Evolutionary conservation across 2,113 vertebrate species (phyloP).

Genomic region (Lagopus muta): DNA sequence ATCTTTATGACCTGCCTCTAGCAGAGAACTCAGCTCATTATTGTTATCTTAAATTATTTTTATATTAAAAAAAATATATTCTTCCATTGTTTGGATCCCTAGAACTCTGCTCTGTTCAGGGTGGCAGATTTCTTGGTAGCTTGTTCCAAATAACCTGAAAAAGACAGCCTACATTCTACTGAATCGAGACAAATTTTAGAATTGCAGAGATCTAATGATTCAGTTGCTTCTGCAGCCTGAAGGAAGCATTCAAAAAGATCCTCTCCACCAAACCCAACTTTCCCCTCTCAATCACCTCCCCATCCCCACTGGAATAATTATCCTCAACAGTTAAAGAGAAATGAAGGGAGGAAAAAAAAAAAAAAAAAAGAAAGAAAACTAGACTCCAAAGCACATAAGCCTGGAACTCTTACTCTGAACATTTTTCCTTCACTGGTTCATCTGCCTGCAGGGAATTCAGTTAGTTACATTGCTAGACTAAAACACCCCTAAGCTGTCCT

Average conservation of each 20-base stretch:
- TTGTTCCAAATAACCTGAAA: not conserved
- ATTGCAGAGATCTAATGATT: not conserved
- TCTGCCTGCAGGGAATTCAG: conserved; percentile 61
- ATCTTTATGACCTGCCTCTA: conserved; percentile 4
- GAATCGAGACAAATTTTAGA: not conserved
- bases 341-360: not conserved
- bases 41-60: not conserved
- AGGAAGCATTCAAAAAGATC: not conserved
- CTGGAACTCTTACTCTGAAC: conserved; percentile 29
- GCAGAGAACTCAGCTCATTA: not conserved
- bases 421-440: conserved; percentile 29
- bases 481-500: conserved; percentile 52
- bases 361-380: no score
- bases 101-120: not conserved
- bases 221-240: not conserved
- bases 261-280: not conserved
- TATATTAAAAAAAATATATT: not conserved
- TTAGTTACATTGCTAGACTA: conserved; percentile 24
- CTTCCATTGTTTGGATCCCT: not conserved
- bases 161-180: not conserved
- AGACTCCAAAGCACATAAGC: not conserved
- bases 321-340: not conserved
- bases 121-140: not conserved
- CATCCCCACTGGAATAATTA: not conserved
- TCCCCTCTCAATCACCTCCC: not conserved